Conservation (phyloP, 92 coral and sea anemone species). For the Parazoanthus swiftii region DNA sequence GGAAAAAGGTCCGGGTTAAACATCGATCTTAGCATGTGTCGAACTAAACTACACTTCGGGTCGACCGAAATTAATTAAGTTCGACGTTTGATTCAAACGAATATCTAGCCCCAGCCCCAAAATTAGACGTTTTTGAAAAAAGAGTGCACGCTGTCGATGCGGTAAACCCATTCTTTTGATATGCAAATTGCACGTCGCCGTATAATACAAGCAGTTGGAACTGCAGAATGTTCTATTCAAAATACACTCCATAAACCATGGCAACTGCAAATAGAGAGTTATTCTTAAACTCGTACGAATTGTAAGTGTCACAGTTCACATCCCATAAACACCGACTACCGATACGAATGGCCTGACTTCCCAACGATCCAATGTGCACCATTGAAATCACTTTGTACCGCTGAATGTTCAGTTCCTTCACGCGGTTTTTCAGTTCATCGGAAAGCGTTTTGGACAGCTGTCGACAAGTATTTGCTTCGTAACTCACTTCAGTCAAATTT, state of each 20-base stretch:
- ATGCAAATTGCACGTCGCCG: no score
- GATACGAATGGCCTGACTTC: constrained; percentile 78
- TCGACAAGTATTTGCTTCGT: constrained; percentile 87
- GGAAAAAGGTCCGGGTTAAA: no score
- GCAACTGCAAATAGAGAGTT: constrained; percentile 90
- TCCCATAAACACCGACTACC: constrained; percentile 99
- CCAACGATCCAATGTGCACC: constrained; percentile 93
- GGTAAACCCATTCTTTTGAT: no score
- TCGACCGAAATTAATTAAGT: no score
- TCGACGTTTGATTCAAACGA: no score
- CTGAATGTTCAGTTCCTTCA: constrained; percentile 78
- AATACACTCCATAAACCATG: constrained; percentile 86
- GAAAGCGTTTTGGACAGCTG: constrained; percentile 85
- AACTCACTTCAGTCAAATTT: constrained; percentile 68
- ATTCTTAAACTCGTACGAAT: constrained; percentile 80
- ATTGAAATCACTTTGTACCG: constrained; percentile 86
- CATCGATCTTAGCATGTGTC: no score
- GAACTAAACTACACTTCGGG: no score
- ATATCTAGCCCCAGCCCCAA: no score
- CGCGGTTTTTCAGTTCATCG: constrained; percentile 73
- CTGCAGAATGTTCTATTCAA: constrained; percentile 58
- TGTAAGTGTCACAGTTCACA: constrained; percentile 69
- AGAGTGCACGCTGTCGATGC: no score
- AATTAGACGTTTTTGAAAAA: no score
- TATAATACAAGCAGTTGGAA: neutral